A percentile compares a stretch with the other conserved stretches of the same genome.
Conservation (phyloP, 1,140 invertebrate genomes). For the Drosophila erecta region DNA sequence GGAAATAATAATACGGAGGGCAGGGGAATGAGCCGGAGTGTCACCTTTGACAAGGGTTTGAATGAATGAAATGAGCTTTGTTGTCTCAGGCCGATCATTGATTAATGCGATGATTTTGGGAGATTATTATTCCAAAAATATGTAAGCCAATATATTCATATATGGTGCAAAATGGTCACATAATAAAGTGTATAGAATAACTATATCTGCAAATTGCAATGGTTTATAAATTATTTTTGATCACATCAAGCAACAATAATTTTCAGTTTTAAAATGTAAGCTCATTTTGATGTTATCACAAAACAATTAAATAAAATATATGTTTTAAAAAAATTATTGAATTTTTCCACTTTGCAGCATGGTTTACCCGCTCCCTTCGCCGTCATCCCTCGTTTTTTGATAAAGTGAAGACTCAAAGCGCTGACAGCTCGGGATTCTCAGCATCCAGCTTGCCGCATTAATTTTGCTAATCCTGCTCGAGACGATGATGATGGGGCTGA, state of each 20-base stretch:
- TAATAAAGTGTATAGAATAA: too few relatives aligned
- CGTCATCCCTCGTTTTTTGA: conserved; percentile 10
- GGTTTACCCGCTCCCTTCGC: neutral
- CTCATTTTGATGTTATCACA: too few relatives aligned
- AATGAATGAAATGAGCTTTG: conserved; percentile 39
- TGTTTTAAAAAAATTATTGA: neutral
- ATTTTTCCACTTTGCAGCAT: neutral
- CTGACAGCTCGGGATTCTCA: conserved; percentile 63
- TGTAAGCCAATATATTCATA: neutral
- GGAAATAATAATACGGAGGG: conserved; percentile 2
- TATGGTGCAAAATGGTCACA: too few relatives aligned
- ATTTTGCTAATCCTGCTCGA: conserved; percentile 76
- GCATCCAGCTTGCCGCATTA: conserved; percentile 66
- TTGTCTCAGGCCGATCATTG: conserved; percentile 24
- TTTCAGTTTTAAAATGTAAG: too few relatives aligned
- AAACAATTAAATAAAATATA: too few relatives aligned
- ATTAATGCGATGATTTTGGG: conserved; percentile 27
- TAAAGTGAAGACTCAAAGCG: conserved; percentile 61
- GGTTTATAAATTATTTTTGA: too few relatives aligned
- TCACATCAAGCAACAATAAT: too few relatives aligned
- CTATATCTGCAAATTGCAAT: too few relatives aligned
- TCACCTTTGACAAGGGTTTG: conserved; percentile 45
- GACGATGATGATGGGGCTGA: conserved; percentile 47
- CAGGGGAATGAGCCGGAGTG: conserved; percentile 12
- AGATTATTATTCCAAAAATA: conserved; percentile 26